phyloP scores from a whole-genome alignment of 2,888 invertebrate genomes.

The Drymonia ruficornis region DNA sequence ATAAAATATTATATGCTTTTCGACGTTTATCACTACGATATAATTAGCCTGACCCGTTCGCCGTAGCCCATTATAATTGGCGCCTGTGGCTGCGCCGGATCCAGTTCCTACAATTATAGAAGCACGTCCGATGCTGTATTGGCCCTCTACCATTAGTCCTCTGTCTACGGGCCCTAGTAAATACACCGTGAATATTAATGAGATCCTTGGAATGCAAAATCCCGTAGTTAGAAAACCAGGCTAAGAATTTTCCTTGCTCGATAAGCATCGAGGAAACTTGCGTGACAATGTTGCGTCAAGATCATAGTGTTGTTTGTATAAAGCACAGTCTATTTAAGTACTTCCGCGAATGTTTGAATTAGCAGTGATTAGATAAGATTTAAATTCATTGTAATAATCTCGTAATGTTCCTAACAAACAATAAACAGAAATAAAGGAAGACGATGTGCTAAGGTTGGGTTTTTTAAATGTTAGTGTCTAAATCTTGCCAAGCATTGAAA shows the following conservation, averaged over 20 bases:
- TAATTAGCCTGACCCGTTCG: slow-evolving; percentile 49
- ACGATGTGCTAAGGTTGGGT: too few relatives aligned
- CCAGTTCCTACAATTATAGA: slow-evolving; percentile 57
- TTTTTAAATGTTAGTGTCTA: too few relatives aligned
- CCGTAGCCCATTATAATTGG: slow-evolving; percentile 48
- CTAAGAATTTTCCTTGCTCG: slow-evolving; percentile 48
- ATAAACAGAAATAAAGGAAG: too few relatives aligned
- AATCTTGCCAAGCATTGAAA: too few relatives aligned
- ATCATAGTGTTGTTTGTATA: slow-evolving; percentile 25
- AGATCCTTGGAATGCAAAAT: slow-evolving; percentile 56
- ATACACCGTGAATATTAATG: slow-evolving; percentile 64
- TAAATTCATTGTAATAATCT: too few relatives aligned
- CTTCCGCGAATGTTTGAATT: slow-evolving; percentile 22
- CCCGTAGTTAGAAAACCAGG: slow-evolving; percentile 43
- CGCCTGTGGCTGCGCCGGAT: slow-evolving; percentile 52
- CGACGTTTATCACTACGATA: slow-evolving; percentile 60
- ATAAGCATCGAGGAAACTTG: slow-evolving; percentile 46
- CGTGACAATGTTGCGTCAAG: slow-evolving; percentile 33
- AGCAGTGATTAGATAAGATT: slow-evolving; percentile 9
- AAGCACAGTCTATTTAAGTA: slow-evolving; percentile 28
- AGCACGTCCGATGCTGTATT: slow-evolving; percentile 46
- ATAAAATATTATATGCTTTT: slow-evolving; percentile 38
- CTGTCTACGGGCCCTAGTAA: slow-evolving; percentile 54
- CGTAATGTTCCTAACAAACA: too few relatives aligned
- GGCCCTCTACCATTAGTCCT: slow-evolving; percentile 44